Conservation (phyloP, 53 echinoderm and acorn worm genomes). For the Apostichopus leukothele region DNA sequence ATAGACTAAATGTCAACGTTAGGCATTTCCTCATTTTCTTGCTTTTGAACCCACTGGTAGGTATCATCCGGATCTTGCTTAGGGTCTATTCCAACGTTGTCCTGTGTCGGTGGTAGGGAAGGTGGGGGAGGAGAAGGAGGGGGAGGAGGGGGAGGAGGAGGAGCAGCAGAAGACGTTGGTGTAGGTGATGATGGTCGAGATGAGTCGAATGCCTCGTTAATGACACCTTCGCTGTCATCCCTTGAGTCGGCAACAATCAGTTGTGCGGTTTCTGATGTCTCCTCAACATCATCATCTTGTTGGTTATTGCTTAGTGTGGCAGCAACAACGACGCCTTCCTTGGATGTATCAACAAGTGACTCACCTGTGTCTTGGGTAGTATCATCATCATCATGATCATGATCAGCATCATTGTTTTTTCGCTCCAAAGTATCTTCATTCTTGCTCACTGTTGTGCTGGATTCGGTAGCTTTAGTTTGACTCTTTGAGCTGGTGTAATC, state of each 20-base stretch:
- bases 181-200: not conserved
- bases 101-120: not conserved
- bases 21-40: not conserved
- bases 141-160: not conserved
- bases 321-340: too few relatives aligned
- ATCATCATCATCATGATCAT: not conserved
- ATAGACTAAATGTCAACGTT: not conserved
- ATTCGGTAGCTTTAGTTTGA: not conserved
- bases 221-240: not conserved
- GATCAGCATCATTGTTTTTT: not conserved
- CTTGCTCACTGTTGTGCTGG: not conserved
- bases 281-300: not conserved
- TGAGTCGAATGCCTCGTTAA: constrained; percentile 9
- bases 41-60: constrained; percentile 33
- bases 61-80: constrained; percentile 33
- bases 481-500: constrained; percentile 3
- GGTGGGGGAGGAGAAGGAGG: not conserved
- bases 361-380: not conserved
- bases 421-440: not conserved
- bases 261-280: not conserved
- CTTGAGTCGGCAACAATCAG: not conserved
- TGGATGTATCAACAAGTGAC: too few relatives aligned
- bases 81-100: not conserved
- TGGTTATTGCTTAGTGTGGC: not conserved
- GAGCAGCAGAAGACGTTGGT: too few relatives aligned